phyloP scores from a whole-genome alignment of 2,797 vertebrate genomes.

The Atherinosoma microstoma region DNA sequence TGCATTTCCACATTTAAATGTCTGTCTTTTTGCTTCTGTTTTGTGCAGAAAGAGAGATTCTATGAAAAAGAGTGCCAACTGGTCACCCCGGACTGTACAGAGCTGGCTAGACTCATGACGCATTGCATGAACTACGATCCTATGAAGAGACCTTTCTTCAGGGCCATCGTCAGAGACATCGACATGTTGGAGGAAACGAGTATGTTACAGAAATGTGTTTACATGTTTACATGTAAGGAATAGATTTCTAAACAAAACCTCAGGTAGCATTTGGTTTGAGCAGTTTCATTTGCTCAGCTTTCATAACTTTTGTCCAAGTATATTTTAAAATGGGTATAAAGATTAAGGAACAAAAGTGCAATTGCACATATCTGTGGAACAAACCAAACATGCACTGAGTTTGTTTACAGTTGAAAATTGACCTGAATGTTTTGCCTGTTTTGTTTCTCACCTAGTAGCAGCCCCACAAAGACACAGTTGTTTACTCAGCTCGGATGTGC shows the following conservation, averaged over 20 bases:
- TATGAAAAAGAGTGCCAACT: conserved; percentile 90
- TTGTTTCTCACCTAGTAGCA: conserved; percentile 35
- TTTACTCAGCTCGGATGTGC: conserved; percentile 62
- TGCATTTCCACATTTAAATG: conserved; percentile 1
- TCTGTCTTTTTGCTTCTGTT: conserved; percentile 14
- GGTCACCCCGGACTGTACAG: conserved; percentile 90
- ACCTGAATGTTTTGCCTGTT: conserved; percentile 45
- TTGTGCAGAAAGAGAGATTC: conserved; percentile 94
- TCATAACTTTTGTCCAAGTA: neutral
- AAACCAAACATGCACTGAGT: neutral
- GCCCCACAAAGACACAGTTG: conserved; percentile 51
- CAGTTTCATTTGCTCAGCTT: neutral
- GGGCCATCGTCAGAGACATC: conserved; percentile 96
- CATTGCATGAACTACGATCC: conserved; percentile 98
- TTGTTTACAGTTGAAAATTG: conserved; percentile 32
- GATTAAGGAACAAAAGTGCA: neutral
- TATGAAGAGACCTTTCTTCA: conserved; percentile 95
- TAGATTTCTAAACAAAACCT: neutral
- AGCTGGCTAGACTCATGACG: conserved; percentile 95
- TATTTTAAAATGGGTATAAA: neutral
- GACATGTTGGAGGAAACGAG: conserved; percentile 91
- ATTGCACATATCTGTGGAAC: neutral
- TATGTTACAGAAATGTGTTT: conserved; percentile 75
- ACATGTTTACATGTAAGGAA: neutral
- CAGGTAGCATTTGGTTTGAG: neutral